Percentiles rank a stretch among this genome's conserved stretches.
These are phyloP conservation scores for Garra rufa DNA, from an alignment of 2,113 vertebrate species.

Conservation along the genomic window DNA sequence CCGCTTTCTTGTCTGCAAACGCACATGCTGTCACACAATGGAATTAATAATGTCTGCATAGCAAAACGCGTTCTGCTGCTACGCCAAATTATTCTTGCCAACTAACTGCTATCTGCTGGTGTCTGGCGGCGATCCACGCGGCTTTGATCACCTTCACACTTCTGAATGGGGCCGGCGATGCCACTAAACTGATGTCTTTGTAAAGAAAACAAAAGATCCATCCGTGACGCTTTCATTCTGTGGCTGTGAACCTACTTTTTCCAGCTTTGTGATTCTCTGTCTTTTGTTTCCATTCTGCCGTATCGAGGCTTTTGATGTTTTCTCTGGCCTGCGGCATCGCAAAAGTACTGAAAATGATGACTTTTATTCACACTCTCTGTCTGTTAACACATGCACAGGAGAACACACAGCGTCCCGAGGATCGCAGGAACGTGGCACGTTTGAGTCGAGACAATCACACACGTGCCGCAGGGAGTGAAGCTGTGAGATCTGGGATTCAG, in stretches of 20 bases:
- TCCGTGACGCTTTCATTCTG: conserved; percentile 51
- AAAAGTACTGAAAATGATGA: conserved; percentile 58
- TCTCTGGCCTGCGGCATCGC: conserved; percentile 64
- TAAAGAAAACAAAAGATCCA: conserved; percentile 46
- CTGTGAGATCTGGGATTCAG: not conserved
- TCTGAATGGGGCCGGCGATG: conserved; percentile 52
- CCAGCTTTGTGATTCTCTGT: not conserved
- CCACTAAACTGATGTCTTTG: conserved; percentile 53
- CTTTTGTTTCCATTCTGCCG: conserved; percentile 56
- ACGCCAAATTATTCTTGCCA: conserved; percentile 50
- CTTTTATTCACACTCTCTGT: conserved; percentile 56
- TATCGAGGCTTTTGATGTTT: conserved; percentile 73
- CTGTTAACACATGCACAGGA: conserved; percentile 18
- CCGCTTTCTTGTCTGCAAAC: conserved; percentile 26
- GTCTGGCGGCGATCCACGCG: conserved; percentile 54
- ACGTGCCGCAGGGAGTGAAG: conserved; percentile 52
- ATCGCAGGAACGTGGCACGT: conserved; percentile 57
- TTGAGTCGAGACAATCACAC: conserved; percentile 39
- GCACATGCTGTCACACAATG: conserved; percentile 29
- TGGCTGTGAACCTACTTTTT: conserved; percentile 42
- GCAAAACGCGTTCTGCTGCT: conserved; percentile 40
- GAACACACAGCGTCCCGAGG: not conserved
- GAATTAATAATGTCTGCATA: conserved; percentile 44
- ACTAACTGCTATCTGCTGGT: conserved; percentile 58
- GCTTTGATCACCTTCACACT: conserved; percentile 66